Evolutionary conservation across 2,113 vertebrate genomes (phyloP).

Genomic region (Daubentonia madagascariensis): DNA sequence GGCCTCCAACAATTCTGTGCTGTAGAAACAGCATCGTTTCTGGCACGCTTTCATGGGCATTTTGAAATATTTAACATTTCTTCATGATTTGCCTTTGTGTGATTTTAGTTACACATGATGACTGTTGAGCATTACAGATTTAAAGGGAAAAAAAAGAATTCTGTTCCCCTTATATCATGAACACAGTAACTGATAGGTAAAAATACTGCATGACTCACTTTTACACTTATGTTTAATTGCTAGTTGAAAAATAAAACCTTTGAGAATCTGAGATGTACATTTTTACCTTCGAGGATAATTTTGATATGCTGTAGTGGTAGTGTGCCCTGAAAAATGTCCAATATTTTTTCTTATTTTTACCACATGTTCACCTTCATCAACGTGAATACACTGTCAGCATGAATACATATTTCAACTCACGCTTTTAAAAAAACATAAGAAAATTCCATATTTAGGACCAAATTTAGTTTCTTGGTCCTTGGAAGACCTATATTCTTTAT

Average conservation of each 20-base stretch:
- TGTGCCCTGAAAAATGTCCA: neutral
- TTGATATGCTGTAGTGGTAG: conserved; percentile 44
- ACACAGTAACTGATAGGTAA: conserved; percentile 53
- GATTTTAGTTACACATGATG: conserved; percentile 70
- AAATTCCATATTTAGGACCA: neutral
- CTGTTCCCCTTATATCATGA: conserved; percentile 23
- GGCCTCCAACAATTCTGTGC: conserved; percentile 73
- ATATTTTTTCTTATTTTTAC: conserved; percentile 53
- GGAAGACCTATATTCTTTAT: conserved; percentile 11
- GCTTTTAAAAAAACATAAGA: conserved; percentile 9
- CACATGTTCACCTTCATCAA: conserved; percentile 23
- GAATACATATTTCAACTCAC: conserved; percentile 60
- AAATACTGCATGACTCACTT: conserved; percentile 70
- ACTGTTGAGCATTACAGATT: conserved; percentile 62
- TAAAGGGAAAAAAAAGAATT: neutral
- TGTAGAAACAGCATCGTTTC: conserved; percentile 48
- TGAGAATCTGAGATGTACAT: conserved; percentile 50
- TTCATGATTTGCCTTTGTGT: conserved; percentile 75
- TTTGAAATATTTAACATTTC: conserved; percentile 47
- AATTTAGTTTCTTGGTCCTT: conserved; percentile 45
- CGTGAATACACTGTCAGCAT: conserved; percentile 43
- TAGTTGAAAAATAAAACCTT: conserved; percentile 65
- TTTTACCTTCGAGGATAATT: conserved; percentile 73
- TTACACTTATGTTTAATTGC: conserved; percentile 69
- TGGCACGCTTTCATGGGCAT: conserved; percentile 71